Base-by-base conservation (phyloP, 2,797 vertebrate genomes). In the Gorsachius magnificus region DNA sequence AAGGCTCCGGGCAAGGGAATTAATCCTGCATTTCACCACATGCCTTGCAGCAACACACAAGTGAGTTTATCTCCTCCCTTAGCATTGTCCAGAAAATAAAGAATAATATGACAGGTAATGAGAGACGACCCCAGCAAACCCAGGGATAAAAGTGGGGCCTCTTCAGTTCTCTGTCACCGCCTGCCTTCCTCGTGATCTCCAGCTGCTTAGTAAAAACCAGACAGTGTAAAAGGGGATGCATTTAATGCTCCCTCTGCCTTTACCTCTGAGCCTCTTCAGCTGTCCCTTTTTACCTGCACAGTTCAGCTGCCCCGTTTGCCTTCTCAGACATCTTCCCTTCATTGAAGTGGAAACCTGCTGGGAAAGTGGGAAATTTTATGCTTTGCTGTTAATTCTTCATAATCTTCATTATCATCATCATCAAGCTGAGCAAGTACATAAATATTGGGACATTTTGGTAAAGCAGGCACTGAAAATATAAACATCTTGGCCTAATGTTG, bases 101-200 rank as follows among this genome's bases (percentile, higher is more conserved):
- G 16, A 74, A 22, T n/a, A 43, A 31, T 11, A 3, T 16, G 31
- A 12, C 9, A 35, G 21, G 6, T 35, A 35, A 46, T 3, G 33
- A 79, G 29, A 77, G 11, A 35, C 1, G 16, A 25, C 0, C 0
- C 0, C 48, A 75, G 31, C 0, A 7, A 38, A 17, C 1, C 2
- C 28, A 19, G 16, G 24, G 11, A 5, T 33, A 5, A 69, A 89
- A 48, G 4, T 48, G 14, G 4, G 11, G 8, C 6, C 15, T 66
- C 24, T 22, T 72, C 29, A 24, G 72, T 38, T 46, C 22, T 29
- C 51, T 33, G 43, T 45, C 36, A 17, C 28, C 3, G 13, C 25
- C 22, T 70, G 21, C 21, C 43, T 90, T 56, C 56, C 21, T 45
- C 0, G 0, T 25, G 9, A 10, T 22, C 33, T 22, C 7, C 51